Evolutionary conservation across 2,888 invertebrate species (phyloP), one percentile per base, ranked within the genome.

Genomic region (Tubulanus polymorphus): DNA sequence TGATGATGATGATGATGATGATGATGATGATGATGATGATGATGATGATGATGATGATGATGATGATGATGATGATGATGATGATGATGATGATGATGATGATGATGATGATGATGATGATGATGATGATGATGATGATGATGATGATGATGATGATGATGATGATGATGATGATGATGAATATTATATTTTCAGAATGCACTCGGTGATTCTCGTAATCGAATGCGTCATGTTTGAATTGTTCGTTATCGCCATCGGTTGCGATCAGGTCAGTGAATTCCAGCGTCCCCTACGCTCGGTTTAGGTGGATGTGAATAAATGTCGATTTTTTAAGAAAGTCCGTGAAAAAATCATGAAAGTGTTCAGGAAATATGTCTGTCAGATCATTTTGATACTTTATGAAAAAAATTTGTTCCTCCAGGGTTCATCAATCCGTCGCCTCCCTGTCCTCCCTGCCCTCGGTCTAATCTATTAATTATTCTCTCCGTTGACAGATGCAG

Each of bases 191-290:
- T 83, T 51, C 80, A 91, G 91, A 76, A 84, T 93, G 68, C 92
- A 93, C 78, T 88, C 88, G 64, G 87, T 92, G 49, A 85, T 90
- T 67, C 80, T 92, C 62, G 83, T 90, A 56, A 80, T 93, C 78
- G 91, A 91, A 60, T 72, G 69, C 12, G 61, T 75, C 35, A 62
- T 78, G 51, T 78, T 78, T 66, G 77, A 76, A 6, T 62, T 78
- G 52, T 78, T 78, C 70, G 91, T 91, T 18, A 67, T 78, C 48
- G 77, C 77, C 30, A 78, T 78, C 48, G 76, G 78, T 20, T 76
- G 75, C 73, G 78, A 78, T 81, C 83, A 83, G 76, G 81, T 82
- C 63, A 55, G 60, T 51, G 10, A 15, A 2, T 25, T 5, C 2
- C 32, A 10, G 15, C 8, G 8, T 20, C 10, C 29, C 15, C 32